Conservation (phyloP, 2,888 invertebrate species). For the Tipula helvola region DNA sequence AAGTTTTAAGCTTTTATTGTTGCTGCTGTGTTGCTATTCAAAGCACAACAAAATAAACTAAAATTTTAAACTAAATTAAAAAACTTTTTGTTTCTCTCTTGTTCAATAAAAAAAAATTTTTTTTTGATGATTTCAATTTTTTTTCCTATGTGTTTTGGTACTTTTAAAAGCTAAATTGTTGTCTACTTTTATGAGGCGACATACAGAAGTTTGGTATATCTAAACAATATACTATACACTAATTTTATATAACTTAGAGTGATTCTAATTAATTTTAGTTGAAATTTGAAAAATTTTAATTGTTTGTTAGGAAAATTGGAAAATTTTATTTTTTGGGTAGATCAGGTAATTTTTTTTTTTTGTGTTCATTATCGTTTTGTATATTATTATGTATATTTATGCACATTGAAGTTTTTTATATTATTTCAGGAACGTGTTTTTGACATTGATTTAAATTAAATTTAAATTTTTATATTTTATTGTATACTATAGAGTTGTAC, state of each 20-base stretch:
- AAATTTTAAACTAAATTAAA: background rate
- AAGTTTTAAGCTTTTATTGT: background rate
- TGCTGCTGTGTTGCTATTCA: background rate
- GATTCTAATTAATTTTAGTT: background rate
- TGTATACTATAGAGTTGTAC: too few relatives aligned
- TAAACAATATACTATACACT: background rate
- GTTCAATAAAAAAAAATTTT: background rate
- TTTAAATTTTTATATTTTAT: background rate
- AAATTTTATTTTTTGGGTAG: background rate
- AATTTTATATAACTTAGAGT: background rate
- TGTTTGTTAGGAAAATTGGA: background rate
- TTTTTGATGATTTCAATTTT: background rate
- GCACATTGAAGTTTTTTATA: background rate
- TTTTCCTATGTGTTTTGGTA: background rate
- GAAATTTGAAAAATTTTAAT: background rate
- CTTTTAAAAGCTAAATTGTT: background rate
- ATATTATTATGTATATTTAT: background rate
- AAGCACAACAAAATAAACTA: background rate
- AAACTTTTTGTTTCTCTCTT: background rate
- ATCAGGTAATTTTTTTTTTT: background rate
- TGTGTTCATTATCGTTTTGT: background rate
- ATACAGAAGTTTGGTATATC: background rate
- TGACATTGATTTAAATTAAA: constrained; percentile 4
- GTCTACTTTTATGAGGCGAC: background rate
- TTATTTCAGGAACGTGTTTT: background rate